Evolutionary conservation across 2,797 vertebrate species (phyloP).

Genomic region (Hypotaenidia philippensis): DNA sequence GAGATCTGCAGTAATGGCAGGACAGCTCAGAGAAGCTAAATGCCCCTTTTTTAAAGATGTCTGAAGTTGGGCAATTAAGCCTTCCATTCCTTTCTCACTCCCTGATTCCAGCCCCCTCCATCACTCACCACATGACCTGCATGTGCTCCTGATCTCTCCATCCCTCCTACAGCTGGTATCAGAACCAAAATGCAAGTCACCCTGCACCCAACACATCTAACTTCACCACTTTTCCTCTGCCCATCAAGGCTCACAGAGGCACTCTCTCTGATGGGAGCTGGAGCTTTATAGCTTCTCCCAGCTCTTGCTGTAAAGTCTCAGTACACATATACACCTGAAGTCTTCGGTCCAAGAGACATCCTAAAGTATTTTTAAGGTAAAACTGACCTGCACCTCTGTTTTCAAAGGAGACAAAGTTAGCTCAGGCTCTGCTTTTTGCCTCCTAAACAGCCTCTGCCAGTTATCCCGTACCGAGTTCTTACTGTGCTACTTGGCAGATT

Average conservation of each 20-base stretch:
- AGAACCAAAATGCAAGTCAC: not conserved
- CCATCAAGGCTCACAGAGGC: not conserved
- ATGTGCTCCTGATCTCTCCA: not conserved
- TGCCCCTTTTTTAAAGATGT: not conserved
- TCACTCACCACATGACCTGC: not conserved
- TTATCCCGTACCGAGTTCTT: not conserved
- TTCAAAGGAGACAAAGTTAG: not conserved
- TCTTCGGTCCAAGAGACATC: not conserved
- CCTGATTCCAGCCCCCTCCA: not conserved
- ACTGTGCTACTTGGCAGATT: not conserved
- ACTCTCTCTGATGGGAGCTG: not conserved
- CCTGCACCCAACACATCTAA: not conserved
- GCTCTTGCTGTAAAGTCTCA: not conserved
- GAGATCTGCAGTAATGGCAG: not conserved
- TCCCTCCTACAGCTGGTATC: not conserved
- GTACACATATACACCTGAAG: not conserved
- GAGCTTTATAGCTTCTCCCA: not conserved
- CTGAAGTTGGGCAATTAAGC: not conserved
- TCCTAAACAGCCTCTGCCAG: not conserved
- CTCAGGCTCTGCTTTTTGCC: not conserved
- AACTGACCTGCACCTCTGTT: not conserved
- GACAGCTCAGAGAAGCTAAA: not conserved
- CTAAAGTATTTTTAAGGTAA: not conserved
- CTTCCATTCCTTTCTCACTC: not conserved
- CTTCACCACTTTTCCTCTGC: not conserved